These are phyloP conservation scores for Polyploca ridens DNA, from an alignment of 2,888 invertebrate species.

Conservation along the genomic window DNA sequence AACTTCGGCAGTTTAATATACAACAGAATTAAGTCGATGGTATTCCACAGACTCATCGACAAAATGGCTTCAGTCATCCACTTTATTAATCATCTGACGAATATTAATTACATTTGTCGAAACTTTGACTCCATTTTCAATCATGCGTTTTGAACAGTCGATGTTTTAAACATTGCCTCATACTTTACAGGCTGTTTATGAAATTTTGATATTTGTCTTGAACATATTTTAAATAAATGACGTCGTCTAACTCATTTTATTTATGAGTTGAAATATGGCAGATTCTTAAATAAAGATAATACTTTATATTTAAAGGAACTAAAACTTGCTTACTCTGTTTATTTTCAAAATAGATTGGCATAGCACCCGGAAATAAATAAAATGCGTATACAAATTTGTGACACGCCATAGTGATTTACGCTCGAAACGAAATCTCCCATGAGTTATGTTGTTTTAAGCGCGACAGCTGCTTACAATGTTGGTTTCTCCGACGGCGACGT, in stretches of 20 bases:
- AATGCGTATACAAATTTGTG: slow-evolving; percentile 51
- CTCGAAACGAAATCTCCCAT: slow-evolving; percentile 64
- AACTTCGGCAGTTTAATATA: slow-evolving; percentile 26
- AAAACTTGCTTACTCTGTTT: background rate
- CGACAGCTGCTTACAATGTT: slow-evolving; percentile 73
- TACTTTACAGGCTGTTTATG: background rate
- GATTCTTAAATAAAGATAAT: no score
- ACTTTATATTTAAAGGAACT: background rate
- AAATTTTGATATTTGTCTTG: no score
- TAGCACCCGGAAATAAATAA: slow-evolving; percentile 27
- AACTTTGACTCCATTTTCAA: slow-evolving; percentile 19
- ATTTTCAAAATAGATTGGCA: slow-evolving; percentile 1
- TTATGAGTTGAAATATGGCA: no score
- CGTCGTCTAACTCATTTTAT: no score
- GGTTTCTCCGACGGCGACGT: slow-evolving; percentile 43
- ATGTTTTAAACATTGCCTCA: background rate
- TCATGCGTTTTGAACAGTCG: slow-evolving; percentile 3
- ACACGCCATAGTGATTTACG: slow-evolving; percentile 62
- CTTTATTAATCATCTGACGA: slow-evolving; percentile 52
- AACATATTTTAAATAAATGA: no score
- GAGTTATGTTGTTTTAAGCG: slow-evolving; percentile 67
- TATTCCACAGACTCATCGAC: slow-evolving; percentile 47
- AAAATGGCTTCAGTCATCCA: slow-evolving; percentile 47
- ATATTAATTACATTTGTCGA: slow-evolving; percentile 53
- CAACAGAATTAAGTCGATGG: slow-evolving; percentile 55